A percentile compares a stretch with the other conserved stretches of the same genome.
These are phyloP conservation scores for Halcyon senegalensis DNA, from an alignment of 2,113 vertebrate genomes.

Conservation along the genomic window DNA sequence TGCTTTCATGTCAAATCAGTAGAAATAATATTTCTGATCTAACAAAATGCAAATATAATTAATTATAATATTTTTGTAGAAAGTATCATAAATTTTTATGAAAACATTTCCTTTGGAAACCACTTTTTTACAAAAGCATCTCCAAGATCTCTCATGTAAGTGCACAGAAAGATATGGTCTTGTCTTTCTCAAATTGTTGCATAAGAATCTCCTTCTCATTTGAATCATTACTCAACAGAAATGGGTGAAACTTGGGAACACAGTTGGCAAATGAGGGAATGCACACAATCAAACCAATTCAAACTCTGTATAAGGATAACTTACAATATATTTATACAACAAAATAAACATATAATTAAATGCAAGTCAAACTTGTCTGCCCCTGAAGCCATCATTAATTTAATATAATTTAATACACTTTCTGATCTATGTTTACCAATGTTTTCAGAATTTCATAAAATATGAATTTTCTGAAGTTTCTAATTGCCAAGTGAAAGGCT, in stretches of 20 bases:
- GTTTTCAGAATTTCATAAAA: constrained; percentile 42
- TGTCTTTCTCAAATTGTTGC: background rate
- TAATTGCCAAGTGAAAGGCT: constrained; percentile 10
- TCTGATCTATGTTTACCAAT: background rate
- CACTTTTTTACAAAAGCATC: background rate
- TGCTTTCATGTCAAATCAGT: background rate
- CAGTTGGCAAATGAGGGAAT: background rate
- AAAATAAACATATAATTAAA: constrained; percentile 50
- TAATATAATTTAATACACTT: constrained; percentile 9
- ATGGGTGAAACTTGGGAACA: background rate
- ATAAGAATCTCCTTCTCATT: background rate
- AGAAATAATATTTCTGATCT: background rate
- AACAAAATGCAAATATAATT: background rate
- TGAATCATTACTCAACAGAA: background rate
- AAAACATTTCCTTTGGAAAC: background rate
- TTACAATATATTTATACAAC: constrained; percentile 26
- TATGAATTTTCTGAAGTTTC: constrained; percentile 7
- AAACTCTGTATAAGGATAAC: background rate
- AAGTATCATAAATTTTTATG: background rate
- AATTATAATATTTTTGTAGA: background rate
- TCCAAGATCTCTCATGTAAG: accelerated
- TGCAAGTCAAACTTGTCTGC: constrained; percentile 12
- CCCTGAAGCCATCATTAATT: constrained; percentile 38
- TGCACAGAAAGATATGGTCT: background rate
- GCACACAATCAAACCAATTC: background rate